Conservation (phyloP, 2,888 invertebrate genomes). For the Phortica magna region DNA sequence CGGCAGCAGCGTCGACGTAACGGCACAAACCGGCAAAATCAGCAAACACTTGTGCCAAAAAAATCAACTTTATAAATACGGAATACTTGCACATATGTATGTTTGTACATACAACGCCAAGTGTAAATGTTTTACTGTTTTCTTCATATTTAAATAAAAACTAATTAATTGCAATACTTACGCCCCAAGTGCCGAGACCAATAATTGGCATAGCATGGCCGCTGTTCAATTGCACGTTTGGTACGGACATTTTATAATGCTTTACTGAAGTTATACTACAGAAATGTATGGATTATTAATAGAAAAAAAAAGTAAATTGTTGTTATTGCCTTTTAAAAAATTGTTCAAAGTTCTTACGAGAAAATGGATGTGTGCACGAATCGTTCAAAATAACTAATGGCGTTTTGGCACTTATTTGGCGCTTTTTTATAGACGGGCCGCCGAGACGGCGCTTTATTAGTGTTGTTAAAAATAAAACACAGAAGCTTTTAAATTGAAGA, state of each 20-base stretch:
- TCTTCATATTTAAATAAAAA: background rate
- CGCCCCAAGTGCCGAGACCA: constrained; percentile 88
- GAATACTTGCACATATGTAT: background rate
- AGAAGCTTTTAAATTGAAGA: no score
- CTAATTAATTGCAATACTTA: constrained; percentile 74
- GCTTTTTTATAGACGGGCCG: no score
- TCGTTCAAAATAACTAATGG: no score
- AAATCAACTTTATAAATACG: background rate
- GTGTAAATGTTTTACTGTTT: background rate
- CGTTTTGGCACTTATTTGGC: no score
- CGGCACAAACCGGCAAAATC: constrained; percentile 13
- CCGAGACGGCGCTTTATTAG: no score
- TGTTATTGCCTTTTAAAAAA: no score
- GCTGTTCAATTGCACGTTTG: constrained; percentile 81
- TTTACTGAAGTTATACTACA: no score
- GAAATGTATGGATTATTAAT: no score
- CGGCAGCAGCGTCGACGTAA: background rate
- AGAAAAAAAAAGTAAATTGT: no score
- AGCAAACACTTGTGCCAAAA: background rate
- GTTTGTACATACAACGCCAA: background rate
- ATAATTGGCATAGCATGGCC: constrained; percentile 82
- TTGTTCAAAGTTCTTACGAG: no score
- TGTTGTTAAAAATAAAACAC: no score
- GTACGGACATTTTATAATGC: constrained; percentile 74
- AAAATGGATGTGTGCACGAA: no score